Conservation (phyloP, 1,140 invertebrate species). For the Penaeus indicus region DNA sequence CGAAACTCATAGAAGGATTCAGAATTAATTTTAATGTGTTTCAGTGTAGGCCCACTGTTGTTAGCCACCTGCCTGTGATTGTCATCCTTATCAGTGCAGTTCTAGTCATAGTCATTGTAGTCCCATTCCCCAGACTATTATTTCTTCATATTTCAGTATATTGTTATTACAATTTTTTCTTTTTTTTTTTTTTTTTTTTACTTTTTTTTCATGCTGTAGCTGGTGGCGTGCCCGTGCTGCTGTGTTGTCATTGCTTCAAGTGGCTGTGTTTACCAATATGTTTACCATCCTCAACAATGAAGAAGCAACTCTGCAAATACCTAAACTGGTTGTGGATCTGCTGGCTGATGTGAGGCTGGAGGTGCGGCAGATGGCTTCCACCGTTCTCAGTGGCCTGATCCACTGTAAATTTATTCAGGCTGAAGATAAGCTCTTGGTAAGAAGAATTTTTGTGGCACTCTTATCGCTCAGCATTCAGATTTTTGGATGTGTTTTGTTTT, state of each 20-base stretch:
- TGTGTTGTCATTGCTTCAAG: constrained; percentile 83
- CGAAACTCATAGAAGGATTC: too few species aligned
- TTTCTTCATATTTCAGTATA: background rate
- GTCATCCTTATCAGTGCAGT: too few species aligned
- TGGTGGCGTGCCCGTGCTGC: constrained; percentile 86
- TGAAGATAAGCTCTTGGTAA: constrained; percentile 52
- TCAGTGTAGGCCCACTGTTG: too few species aligned
- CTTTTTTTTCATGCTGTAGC: constrained; percentile 62
- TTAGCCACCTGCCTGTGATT: too few species aligned
- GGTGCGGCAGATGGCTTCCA: constrained; percentile 84
- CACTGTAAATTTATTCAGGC: constrained; percentile 83
- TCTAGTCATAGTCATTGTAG: too few species aligned
- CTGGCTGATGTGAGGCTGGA: constrained; percentile 81
- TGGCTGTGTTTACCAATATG: constrained; percentile 88
- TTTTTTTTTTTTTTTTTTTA: background rate
- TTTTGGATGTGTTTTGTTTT: background rate
- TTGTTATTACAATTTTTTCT: background rate
- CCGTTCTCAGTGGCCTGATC: constrained; percentile 87
- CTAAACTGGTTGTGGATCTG: constrained; percentile 76
- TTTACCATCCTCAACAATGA: constrained; percentile 76
- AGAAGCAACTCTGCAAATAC: constrained; percentile 68
- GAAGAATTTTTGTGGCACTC: background rate
- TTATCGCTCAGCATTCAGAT: background rate
- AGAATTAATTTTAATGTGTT: too few species aligned
- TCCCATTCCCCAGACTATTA: too few species aligned